Percentiles rank a stretch among this genome's conserved stretches.
phyloP scores from a whole-genome alignment of 2,888 invertebrate species.

The Thymelicus acteon region DNA sequence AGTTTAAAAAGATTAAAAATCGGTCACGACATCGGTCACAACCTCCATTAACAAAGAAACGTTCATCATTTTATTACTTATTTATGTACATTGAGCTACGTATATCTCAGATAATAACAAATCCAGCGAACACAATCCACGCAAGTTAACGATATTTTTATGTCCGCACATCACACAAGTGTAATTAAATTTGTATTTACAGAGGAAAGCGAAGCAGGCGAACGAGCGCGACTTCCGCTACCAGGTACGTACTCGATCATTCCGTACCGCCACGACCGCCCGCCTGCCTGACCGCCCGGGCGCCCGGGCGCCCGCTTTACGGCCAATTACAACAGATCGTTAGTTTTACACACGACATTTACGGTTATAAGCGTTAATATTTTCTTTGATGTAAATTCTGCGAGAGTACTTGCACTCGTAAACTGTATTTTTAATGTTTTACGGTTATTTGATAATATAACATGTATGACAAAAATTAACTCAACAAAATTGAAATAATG shows the following conservation, averaged over 20 bases:
- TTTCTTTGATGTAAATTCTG: conserved; percentile 19
- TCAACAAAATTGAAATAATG: no score
- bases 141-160: conserved; percentile 13
- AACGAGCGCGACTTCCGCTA: conserved; percentile 97
- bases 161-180: conserved; percentile 10
- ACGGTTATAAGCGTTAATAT: neutral
- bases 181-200: conserved; percentile 57
- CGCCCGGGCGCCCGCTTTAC: neutral
- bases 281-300: neutral
- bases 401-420: neutral
- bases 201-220: conserved; percentile 97
- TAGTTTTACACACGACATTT: conserved; percentile 2
- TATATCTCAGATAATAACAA: conserved; percentile 2
- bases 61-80: neutral
- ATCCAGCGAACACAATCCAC: neutral
- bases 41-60: no score
- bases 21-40: no score
- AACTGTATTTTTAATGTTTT: conserved; percentile 1
- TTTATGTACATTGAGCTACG: neutral
- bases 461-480: neutral
- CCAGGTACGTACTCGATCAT: conserved; percentile 85
- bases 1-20: no score
- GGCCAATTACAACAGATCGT: conserved; percentile 1
- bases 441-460: neutral
- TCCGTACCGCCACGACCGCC: neutral